phyloP scores from a whole-genome alignment of 2,888 invertebrate genomes.

The Muschampia plurimacula region DNA sequence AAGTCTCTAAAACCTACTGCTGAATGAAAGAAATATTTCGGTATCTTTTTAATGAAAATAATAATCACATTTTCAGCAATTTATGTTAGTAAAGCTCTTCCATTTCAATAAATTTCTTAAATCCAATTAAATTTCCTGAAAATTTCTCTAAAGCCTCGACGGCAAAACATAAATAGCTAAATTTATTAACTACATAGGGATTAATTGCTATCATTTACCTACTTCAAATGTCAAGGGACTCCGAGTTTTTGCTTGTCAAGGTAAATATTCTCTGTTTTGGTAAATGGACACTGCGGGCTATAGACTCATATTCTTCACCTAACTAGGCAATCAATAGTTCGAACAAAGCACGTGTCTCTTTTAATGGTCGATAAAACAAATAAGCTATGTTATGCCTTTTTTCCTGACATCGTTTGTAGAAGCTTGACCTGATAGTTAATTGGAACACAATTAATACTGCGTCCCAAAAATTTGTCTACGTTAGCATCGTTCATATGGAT shows the following conservation, averaged over 20 bases:
- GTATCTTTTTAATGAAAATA: too few species aligned
- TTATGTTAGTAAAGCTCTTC: too few species aligned
- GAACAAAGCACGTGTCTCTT: slow-evolving; percentile 6
- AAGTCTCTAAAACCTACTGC: too few species aligned
- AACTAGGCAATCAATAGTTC: neutral
- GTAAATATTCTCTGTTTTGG: neutral
- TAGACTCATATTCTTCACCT: slow-evolving; percentile 11
- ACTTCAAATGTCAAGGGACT: too few species aligned
- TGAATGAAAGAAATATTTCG: too few species aligned
- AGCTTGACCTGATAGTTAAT: neutral
- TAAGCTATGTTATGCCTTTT: neutral
- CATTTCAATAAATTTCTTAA: too few species aligned
- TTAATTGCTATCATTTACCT: too few species aligned
- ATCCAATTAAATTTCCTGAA: too few species aligned
- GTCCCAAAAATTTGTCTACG: neutral
- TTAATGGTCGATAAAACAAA: slow-evolving; percentile 2
- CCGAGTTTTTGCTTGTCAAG: neutral
- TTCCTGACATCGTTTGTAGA: neutral
- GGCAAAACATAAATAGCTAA: too few species aligned
- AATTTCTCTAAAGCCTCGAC: too few species aligned
- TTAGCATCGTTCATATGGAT: neutral
- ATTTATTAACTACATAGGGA: too few species aligned
- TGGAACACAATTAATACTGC: neutral
- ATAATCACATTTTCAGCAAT: too few species aligned
- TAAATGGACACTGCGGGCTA: slow-evolving; percentile 4